phyloP scores from a whole-genome alignment of 1,140 invertebrate genomes.

The Paraescarpia echinospica region DNA sequence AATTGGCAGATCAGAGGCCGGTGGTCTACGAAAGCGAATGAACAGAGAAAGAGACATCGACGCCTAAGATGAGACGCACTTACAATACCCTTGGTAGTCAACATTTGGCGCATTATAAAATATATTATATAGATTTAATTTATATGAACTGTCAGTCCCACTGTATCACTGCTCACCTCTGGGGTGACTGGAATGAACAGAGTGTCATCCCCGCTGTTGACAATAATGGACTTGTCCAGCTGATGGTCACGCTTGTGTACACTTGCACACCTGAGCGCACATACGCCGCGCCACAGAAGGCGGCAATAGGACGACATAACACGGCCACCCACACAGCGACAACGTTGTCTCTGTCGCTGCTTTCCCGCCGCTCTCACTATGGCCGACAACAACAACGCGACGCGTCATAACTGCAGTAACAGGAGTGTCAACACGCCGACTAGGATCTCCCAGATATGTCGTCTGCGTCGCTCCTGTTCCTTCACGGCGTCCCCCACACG shows the following conservation, averaged over 20 bases:
- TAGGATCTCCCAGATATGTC: background rate
- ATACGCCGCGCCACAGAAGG: background rate
- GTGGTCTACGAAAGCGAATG: too few relatives aligned
- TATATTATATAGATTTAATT: too few relatives aligned
- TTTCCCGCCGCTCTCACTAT: background rate
- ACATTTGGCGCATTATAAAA: too few relatives aligned
- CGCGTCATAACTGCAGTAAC: background rate
- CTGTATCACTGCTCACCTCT: too few relatives aligned
- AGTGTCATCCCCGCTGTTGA: background rate
- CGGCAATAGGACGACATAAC: background rate
- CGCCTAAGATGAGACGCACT: too few relatives aligned
- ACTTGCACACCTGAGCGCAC: background rate
- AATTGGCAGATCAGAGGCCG: too few relatives aligned
- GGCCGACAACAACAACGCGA: background rate
- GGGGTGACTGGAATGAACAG: too few relatives aligned
- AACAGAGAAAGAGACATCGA: too few relatives aligned
- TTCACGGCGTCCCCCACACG: background rate
- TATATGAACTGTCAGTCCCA: too few relatives aligned
- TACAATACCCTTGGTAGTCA: too few relatives aligned
- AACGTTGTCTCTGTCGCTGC: background rate
- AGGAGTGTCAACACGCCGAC: background rate
- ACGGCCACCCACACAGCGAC: background rate
- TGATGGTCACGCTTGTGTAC: background rate
- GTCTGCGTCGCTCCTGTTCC: background rate
- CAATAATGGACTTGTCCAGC: background rate